Conservation (phyloP, 1,140 invertebrate genomes). For the Potamilus streckersoni region DNA sequence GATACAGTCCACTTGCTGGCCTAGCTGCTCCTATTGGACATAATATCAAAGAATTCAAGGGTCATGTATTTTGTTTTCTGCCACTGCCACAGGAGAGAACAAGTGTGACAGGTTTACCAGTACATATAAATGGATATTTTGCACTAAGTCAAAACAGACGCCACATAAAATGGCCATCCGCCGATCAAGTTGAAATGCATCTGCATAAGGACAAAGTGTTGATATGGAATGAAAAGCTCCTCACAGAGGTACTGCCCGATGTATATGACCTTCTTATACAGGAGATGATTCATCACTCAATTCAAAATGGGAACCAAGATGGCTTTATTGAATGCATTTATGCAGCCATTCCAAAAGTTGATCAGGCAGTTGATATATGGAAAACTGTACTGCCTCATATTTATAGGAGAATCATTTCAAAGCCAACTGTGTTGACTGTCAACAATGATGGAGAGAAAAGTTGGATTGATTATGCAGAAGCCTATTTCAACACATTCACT, state of each 20-base stretch:
- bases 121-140: conserved; percentile 62
- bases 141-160: conserved; percentile 56
- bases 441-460: background rate
- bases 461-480: conserved; percentile 11
- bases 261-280: conserved; percentile 37
- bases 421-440: background rate
- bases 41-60: conserved; percentile 24
- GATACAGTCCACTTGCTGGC: conserved; percentile 54
- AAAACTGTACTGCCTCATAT: background rate
- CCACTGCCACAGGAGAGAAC: conserved; percentile 52
- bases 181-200: conserved; percentile 28
- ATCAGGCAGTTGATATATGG: conserved; percentile 6
- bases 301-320: background rate
- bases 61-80: conserved; percentile 61
- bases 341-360: conserved; percentile 16
- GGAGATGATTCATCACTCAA: conserved; percentile 2
- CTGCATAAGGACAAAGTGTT: conserved; percentile 42
- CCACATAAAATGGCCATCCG: conserved; percentile 57
- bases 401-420: background rate
- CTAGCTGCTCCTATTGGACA: conserved; percentile 37
- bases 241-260: conserved; percentile 46
- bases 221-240: conserved; percentile 53
- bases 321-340: conserved; percentile 8
- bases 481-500: conserved; percentile 14
- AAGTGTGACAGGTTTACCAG: conserved; percentile 54